These are phyloP conservation scores for Acanthopagrus latus DNA, from an alignment of 2,797 vertebrate genomes.

Conservation along the genomic window DNA sequence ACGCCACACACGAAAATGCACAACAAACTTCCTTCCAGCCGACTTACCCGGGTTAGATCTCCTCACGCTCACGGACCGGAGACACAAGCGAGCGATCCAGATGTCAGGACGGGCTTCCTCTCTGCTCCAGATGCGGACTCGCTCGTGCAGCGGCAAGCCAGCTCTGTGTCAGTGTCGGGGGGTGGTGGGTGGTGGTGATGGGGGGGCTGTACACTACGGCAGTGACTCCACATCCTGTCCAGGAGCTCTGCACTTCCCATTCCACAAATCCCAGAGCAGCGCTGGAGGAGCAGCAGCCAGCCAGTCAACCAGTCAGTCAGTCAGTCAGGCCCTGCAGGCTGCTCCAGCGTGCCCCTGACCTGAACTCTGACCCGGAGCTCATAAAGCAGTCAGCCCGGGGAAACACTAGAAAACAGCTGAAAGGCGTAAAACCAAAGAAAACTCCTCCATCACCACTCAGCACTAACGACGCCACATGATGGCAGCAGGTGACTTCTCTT, in stretches of 20 bases:
- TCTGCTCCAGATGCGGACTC: constrained; percentile 48
- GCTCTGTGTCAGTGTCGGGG: constrained; percentile 12
- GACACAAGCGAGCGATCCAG: constrained; percentile 35
- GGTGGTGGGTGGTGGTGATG: constrained; percentile 9
- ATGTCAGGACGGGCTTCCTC: constrained; percentile 32
- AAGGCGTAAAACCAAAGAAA: not conserved
- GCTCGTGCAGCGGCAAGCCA: constrained; percentile 32
- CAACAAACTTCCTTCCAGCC: not conserved
- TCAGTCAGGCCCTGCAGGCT: too few species aligned
- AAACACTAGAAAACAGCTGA: not conserved
- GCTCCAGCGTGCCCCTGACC: too few species aligned
- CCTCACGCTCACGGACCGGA: not conserved
- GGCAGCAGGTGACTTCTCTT: constrained; percentile 29
- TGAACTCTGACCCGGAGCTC: too few species aligned
- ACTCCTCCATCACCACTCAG: not conserved
- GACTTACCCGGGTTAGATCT: constrained; percentile 50
- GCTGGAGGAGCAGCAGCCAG: not conserved
- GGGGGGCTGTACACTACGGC: constrained; percentile 36
- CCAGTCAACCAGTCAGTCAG: too few species aligned
- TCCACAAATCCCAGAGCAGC: constrained; percentile 63
- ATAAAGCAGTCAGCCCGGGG: not conserved
- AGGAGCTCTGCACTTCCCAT: constrained; percentile 76
- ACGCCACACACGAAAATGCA: constrained; percentile 5
- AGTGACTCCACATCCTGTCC: constrained; percentile 80
- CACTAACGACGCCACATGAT: constrained; percentile 6